Evolutionary conservation across 2,888 invertebrate species (phyloP).

Genomic region (Parnassius apollo): DNA sequence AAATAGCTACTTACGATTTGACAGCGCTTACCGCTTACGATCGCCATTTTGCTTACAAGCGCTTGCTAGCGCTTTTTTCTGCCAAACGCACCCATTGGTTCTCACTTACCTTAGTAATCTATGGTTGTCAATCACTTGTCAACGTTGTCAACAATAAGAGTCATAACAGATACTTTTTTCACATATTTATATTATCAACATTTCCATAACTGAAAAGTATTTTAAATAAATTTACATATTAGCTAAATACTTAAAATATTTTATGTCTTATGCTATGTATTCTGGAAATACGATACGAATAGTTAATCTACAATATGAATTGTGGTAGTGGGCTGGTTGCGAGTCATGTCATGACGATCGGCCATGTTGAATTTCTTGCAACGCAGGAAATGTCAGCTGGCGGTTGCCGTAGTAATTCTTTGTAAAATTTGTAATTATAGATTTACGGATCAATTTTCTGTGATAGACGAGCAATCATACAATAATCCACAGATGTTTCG

Average conservation of each 20-base stretch:
- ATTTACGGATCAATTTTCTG: slow-evolving; percentile 48
- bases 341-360: slow-evolving; percentile 53
- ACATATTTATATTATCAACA: neutral
- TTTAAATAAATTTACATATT: neutral
- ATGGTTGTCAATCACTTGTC: neutral
- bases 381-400: slow-evolving; percentile 82
- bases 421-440: slow-evolving; percentile 63
- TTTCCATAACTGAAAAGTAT: neutral
- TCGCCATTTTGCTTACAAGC: no score
- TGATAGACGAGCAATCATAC: slow-evolving; percentile 44
- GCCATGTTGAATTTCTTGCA: slow-evolving; percentile 81
- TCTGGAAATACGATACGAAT: slow-evolving; percentile 10
- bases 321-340: slow-evolving; percentile 41
- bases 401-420: slow-evolving; percentile 66
- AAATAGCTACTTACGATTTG: no score
- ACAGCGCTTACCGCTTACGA: no score
- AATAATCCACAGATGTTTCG: slow-evolving; percentile 42
- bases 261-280: no score
- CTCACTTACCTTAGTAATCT: no score
- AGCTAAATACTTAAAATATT: neutral
- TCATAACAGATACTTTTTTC: slow-evolving; percentile 27
- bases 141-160: slow-evolving; percentile 23
- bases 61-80: no score
- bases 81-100: no score
- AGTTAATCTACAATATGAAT: slow-evolving; percentile 54